phyloP scores from a whole-genome alignment of 2,888 invertebrate species.

The Leucophora obtusa region DNA sequence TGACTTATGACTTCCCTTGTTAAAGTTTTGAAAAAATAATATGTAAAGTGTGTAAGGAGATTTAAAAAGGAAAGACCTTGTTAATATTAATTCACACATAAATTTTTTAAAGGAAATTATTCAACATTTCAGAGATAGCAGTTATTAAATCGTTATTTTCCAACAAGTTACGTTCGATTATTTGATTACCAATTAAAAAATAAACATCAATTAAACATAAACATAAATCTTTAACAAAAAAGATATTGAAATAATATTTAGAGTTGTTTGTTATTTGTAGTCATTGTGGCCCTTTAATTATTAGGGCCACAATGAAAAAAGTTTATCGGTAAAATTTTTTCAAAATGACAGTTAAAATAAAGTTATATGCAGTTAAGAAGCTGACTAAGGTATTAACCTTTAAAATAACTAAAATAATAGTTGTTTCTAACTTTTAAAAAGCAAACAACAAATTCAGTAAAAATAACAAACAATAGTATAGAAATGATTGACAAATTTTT shows the following conservation, averaged over 20 bases:
- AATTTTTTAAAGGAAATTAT: slow-evolving; percentile 17
- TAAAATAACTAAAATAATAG: no score
- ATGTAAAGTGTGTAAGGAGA: neutral
- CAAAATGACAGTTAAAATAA: no score
- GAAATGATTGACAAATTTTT: no score
- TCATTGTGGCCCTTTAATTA: no score
- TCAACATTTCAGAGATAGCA: neutral
- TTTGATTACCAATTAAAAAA: neutral
- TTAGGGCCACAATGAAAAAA: no score
- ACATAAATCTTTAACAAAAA: slow-evolving; percentile 22
- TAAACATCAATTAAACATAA: slow-evolving; percentile 18
- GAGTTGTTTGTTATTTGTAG: neutral
- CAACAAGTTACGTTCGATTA: neutral
- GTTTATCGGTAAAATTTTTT: no score
- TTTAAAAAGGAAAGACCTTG: slow-evolving; percentile 18
- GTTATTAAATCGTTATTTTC: neutral
- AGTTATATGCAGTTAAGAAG: no score
- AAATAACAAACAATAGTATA: no score
- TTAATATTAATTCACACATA: slow-evolving; percentile 32
- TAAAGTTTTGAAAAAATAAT: slow-evolving; percentile 7
- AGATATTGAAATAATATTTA: neutral
- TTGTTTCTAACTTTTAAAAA: no score
- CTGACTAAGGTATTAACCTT: no score
- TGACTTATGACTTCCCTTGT: slow-evolving; percentile 43
- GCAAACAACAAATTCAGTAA: no score